Conservation (phyloP, 2,797 vertebrate genomes). For the Florisuga fusca region DNA sequence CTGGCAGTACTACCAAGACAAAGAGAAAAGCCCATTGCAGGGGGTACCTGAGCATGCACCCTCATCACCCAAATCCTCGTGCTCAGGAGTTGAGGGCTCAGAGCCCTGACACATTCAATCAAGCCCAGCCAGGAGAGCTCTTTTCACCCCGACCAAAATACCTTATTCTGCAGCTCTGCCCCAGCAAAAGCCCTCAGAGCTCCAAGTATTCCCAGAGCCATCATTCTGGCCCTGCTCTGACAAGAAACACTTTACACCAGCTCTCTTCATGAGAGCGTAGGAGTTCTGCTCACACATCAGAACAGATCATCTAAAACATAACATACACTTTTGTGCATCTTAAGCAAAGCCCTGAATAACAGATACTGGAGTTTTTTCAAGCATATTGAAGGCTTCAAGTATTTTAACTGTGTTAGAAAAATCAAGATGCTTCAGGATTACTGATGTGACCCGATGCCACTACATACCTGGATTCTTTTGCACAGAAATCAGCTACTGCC, state of each 20-base stretch:
- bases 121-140: not conserved
- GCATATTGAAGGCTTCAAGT: not conserved
- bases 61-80: not conserved
- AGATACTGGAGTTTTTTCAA: not conserved
- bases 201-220: not conserved
- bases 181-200: not conserved
- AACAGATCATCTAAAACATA: not conserved
- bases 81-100: fast-evolving
- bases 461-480: not conserved
- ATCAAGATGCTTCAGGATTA: not conserved
- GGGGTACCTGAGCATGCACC: not conserved
- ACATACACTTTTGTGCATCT: not conserved
- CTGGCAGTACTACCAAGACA: not conserved
- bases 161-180: not conserved
- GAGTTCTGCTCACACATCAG: not conserved
- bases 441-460: not conserved
- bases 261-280: not conserved
- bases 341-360: not conserved
- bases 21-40: slow-evolving; percentile 8
- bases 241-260: not conserved
- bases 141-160: not conserved
- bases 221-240: not conserved
- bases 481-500: not conserved
- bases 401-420: not conserved
- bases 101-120: not conserved